These are phyloP conservation scores for Acromyrmex charruanus DNA, from an alignment of 1,140 invertebrate species.

Conservation along the genomic window DNA sequence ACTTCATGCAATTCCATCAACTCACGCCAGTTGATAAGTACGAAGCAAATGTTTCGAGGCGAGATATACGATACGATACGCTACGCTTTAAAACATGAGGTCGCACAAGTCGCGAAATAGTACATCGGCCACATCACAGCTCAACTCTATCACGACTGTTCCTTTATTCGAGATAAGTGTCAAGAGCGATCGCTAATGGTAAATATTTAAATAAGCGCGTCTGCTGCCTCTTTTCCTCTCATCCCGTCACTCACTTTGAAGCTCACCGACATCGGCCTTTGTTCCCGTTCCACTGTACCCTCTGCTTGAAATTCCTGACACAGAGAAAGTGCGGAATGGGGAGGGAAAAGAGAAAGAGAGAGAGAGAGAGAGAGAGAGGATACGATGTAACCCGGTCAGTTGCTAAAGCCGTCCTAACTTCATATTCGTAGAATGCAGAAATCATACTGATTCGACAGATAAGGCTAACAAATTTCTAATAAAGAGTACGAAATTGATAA, in stretches of 20 bases:
- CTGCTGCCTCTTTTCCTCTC: neutral
- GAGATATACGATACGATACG: too few relatives aligned
- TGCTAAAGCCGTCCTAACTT: constrained; percentile 37
- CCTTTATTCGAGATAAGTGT: constrained; percentile 47
- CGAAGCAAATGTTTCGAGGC: too few relatives aligned
- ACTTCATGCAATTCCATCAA: neutral
- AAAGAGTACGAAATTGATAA: neutral
- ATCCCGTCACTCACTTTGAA: constrained; percentile 69
- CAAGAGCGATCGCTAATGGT: constrained; percentile 53
- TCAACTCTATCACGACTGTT: neutral
- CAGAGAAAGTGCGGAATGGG: constrained; percentile 8
- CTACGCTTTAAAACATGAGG: neutral
- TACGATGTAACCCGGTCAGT: constrained; percentile 52
- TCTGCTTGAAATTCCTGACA: constrained; percentile 64
- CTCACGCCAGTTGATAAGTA: neutral
- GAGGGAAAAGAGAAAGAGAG: neutral
- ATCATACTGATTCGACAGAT: constrained; percentile 13
- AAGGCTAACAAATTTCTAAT: constrained; percentile 42
- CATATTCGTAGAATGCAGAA: neutral
- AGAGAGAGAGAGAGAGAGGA: neutral
- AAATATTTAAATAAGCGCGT: constrained; percentile 73
- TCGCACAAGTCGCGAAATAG: constrained; percentile 25
- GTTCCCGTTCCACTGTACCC: constrained; percentile 24
- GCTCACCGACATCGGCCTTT: constrained; percentile 50
- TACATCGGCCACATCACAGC: neutral